Conservation (phyloP, 2,888 invertebrate species). For the Tetranychus piercei region DNA sequence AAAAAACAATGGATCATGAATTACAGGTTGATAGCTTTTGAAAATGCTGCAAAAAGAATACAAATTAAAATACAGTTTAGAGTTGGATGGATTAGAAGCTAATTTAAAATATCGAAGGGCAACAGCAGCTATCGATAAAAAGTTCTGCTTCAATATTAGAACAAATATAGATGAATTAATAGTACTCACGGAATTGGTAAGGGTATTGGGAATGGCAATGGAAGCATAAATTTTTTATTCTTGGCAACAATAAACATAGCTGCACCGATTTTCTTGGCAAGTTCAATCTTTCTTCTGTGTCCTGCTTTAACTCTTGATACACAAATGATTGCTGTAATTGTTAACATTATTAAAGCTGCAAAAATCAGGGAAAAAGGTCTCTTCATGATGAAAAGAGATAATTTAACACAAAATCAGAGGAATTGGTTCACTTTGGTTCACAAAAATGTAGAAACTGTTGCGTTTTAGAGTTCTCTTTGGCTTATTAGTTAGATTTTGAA, state of each 20-base stretch:
- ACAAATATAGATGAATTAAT: background rate
- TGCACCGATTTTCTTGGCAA: constrained; percentile 9
- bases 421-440: background rate
- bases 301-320: background rate
- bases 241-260: background rate
- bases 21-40: constrained; percentile 1
- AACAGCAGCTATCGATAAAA: no score
- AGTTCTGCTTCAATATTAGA: no score
- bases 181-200: background rate
- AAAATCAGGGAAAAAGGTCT: background rate
- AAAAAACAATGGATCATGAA: constrained; percentile 5
- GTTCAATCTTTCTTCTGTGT: background rate
- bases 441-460: background rate
- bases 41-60: background rate
- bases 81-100: no score
- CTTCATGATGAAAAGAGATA: background rate
- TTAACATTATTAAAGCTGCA: background rate
- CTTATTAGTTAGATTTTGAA: no score
- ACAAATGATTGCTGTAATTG: background rate
- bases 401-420: background rate
- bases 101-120: no score
- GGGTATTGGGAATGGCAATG: background rate
- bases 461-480: background rate
- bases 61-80: background rate
- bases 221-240: constrained; percentile 4